Evolutionary conservation across 1,140 invertebrate genomes (phyloP), one percentile per base, ranked within the genome.

Genomic region (Physella acuta): DNA sequence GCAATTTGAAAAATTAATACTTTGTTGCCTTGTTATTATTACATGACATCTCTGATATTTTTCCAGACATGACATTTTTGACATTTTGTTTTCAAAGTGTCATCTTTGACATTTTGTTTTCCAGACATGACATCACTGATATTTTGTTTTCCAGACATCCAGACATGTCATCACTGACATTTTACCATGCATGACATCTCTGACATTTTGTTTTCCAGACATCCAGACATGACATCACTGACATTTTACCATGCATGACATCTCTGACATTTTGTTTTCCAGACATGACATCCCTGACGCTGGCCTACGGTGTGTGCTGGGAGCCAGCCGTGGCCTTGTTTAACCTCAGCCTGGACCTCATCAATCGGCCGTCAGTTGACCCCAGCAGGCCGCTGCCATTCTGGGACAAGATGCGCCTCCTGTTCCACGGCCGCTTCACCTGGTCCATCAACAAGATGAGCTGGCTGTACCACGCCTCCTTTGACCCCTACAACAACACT

Each of bases 261-360:
- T n/a, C n/a, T 49, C 11, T 14, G 44, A 20, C 52, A 8, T 53
- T 20, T 30, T 20, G 24, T 72, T 0, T 66, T 74, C 0, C 71
- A 83, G 81, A 83, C 71, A 73, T 81, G 11, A 62, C 72, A 3
- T 73, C 72, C 0, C 75, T 91, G 75, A 91, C 91, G 78, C 93
- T 96, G 79, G 94, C 95, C 0, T 98, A 99, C 85, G 97, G 97
- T 0, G 94, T 95, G 0, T 99, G 96, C 85, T 99, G 97, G 97
- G 97, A 99, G 80, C 95, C 97, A 0, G 93, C 97, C 0, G 92
- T 99, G 74, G 93, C 96, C 0, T 95, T 99, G 79, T 95, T 94
- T 76, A 97, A 95, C 82, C 86, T 97, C 20, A 91, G 92, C 89
- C 79, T 86, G 82, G 84, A 89, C 85, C 87, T 89, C 84, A 77